Evolutionary conservation across 2,888 invertebrate genomes (phyloP), one percentile per base, ranked within the genome.

Genomic region (Eilema depressum): DNA sequence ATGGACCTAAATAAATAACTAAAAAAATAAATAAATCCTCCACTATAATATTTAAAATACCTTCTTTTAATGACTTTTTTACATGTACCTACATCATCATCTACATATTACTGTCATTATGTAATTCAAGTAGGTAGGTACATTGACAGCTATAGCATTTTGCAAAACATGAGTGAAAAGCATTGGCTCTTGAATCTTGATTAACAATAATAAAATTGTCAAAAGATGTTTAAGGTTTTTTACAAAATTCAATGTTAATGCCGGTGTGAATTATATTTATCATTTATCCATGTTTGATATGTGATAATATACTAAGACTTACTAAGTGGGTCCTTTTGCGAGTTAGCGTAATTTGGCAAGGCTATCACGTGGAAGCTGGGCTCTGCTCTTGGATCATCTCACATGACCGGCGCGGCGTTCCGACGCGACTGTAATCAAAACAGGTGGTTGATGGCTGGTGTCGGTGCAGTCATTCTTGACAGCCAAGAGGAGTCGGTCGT

Each of bases 351-450:
- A 67, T 47, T 53, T 63, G 28, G 66, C 71, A 66, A 71, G 80
- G 70, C 80, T 78, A 78, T 74, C 75, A 62, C 63, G 71, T 71
- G 64, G 67, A 71, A 67, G 71, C 63, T 70, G 26, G 11, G 33
- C 62, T 41, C 47, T 25, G 60, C 68, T 75, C 64, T 66, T 72
- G 68, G 77, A 75, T 75, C 81, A 83, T 81, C 86, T 89, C 88
- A 88, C 88, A 88, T 89, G 88, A 88, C 75, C 76, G 74, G 72
- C 74, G 66, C 26, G 30, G n/a, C n/a, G n/a, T n/a, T n/a, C 65
- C 82, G 78, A 70, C 81, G 71, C 75, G 75, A 79, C 78, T 70
- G 80, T 79, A 82, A 84, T 83, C 83, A 83, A 85, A 85, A 86
- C 78, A 83, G 82, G 77, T 83, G 80, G 79, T 77, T 71, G 76